A percentile compares a stretch with the other conserved stretches of the same genome.
phyloP scores from a whole-genome alignment of 2,797 vertebrate species.

The Ctenochaetus hawaiiensis region DNA sequence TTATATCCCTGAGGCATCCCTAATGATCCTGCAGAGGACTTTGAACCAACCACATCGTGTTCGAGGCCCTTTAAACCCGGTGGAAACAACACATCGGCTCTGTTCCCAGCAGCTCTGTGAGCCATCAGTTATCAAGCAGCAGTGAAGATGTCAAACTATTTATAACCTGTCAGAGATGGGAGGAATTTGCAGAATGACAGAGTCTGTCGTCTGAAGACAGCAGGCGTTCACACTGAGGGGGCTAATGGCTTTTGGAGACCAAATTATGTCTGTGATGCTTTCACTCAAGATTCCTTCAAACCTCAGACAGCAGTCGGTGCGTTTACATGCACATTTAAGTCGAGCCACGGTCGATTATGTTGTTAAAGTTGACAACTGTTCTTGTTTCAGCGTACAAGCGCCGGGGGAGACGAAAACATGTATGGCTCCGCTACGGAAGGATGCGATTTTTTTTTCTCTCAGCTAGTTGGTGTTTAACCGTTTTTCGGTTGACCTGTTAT shows the following conservation, averaged over 20 bases:
- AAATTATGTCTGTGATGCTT: conserved; percentile 25
- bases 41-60: no score
- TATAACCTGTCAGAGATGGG: conserved; percentile 51
- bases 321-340: no score
- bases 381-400: no score
- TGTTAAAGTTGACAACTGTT: no score
- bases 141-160: conserved; percentile 59
- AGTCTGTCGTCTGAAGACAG: conserved; percentile 47
- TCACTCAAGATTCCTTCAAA: conserved; percentile 11
- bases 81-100: neutral
- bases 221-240: conserved; percentile 15
- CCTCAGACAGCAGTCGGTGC: neutral
- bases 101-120: conserved; percentile 32
- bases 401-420: no score
- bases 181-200: conserved; percentile 50
- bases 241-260: conserved; percentile 40
- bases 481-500: no score
- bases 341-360: no score
- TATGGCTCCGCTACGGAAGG: no score
- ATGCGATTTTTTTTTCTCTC: no score
- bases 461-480: no score
- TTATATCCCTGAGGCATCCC: no score
- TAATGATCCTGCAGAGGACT: no score
- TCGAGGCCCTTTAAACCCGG: neutral
- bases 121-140: conserved; percentile 50